Evolutionary conservation across 2,888 invertebrate genomes (phyloP), one percentile per base, ranked within the genome.

Genomic region (Micropterix aruncella): DNA sequence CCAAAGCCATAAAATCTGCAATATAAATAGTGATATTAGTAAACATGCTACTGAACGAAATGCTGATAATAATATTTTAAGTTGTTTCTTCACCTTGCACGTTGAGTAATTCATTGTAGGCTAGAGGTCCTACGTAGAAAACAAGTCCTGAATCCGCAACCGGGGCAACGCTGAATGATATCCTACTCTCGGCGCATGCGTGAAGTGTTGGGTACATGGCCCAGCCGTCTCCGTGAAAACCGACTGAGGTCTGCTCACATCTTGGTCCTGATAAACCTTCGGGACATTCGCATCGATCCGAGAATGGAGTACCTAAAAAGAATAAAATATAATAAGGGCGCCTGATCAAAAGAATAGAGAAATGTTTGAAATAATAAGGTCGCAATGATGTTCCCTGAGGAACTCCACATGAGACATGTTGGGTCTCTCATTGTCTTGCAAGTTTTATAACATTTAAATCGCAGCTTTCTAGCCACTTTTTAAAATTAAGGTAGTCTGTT

Each of bases 161-260:
- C 1, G 96, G 83, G 37, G 82, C 77, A 54, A 97, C 76, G 51
- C 90, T 86, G 46, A 97, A 60, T 17, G 83, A 80, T 45, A 94
- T 80, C 52, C 79, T 80, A 0, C 90, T 85, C 45, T 85, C 83
- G 50, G 84, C 83, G 61, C 96, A 96, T 3, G 89, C 80, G 19
- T 88, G 82, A 19, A 93, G 79, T 0, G 92, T 77, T 1, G 85
- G 81, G 69, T 92, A 94, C 75, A 96, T 82, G 0, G 95, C 94
- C 79, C 87, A 96, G 7, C 94, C 92, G 53, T 82, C 79, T n/a
- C 92, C 89, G 49, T 77, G 77, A 68, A 96, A 96, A 16, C 88
- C 87, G 50, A 94, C 80, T 1, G 83, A 81, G 1, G 89, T 80
- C 48, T 86, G 77, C 64, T 97, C 94, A 62, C 99, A 99, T 46